Evolutionary conservation across 2,888 invertebrate genomes (phyloP), one percentile per base, ranked within the genome.

Genomic region (Eupithecia centaureata): DNA sequence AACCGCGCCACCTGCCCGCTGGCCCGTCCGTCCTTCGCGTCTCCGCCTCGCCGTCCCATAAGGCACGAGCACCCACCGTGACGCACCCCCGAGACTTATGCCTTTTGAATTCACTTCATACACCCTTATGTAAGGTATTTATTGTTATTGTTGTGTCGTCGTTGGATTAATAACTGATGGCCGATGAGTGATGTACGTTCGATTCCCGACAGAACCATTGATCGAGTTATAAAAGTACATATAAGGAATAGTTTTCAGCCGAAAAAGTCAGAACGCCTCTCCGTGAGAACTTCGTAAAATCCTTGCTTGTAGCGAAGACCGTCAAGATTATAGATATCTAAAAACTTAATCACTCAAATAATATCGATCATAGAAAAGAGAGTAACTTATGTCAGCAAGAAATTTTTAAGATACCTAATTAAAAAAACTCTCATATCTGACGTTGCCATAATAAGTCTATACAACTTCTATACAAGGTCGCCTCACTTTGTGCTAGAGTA

Each of bases 51-150:
- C 68, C 78, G 73, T 84, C 85, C 88, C 88, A 88, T 89, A 89
- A 87, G 85, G 79, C 87, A 89, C 87, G 83, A 63, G 77, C 86
- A 86, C 77, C 65, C 54, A 84, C 81, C 84, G 84, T 85, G 83
- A 84, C 79, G 76, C 79, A 72, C 72, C 73, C 67, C 27, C 51
- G 62, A 60, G 65, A 63, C 71, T 70, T 67, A 78, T 77, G 74
- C 47, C 47, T 47, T 42, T 18, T 47, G 47, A 22, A 22, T 47
- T 47, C 18, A 3, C 18, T 47, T 7, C 13, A 1, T 15, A 42
- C 42, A 42, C 18, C 18, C n/a, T 38, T 47, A 4, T 22, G n/a
- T 22, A 22, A 47, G 22, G 22, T 47, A 47, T 47, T 47, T 47
- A 47, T 42, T 42, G n/a, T 42, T 18, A 18, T 42, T 22, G 18